These are phyloP conservation scores for Sesamia nonagrioides DNA, from an alignment of 1,140 invertebrate genomes.

Conservation along the genomic window DNA sequence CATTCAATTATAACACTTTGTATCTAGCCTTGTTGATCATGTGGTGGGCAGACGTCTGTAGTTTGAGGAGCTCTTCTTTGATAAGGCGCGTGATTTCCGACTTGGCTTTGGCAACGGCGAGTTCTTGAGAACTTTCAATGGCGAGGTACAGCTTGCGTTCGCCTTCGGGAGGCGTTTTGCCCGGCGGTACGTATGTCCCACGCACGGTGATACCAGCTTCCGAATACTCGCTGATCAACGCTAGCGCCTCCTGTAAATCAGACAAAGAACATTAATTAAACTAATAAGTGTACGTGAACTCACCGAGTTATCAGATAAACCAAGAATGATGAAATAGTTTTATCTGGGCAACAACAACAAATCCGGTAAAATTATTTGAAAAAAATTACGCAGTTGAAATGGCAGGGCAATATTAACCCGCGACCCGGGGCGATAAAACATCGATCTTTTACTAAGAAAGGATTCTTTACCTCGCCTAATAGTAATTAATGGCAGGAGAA, in stretches of 20 bases:
- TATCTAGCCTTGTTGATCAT: conserved; percentile 97
- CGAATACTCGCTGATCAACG: conserved; percentile 99
- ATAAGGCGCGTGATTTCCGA: conserved; percentile 99
- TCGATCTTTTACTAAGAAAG: not conserved
- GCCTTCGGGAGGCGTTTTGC: conserved; percentile 96
- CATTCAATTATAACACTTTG: conserved; percentile 94
- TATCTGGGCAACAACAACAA: conserved; percentile 9
- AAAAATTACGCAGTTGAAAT: conserved; percentile 6
- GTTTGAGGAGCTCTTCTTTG: conserved; percentile 98
- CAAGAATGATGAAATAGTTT: conserved; percentile 19
- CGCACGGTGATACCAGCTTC: conserved; percentile 99
- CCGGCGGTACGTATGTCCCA: conserved; percentile 97
- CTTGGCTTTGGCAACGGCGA: conserved; percentile 99
- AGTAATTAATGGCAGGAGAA: conserved; percentile 69
- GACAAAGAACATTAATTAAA: conserved; percentile 35
- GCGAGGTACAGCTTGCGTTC: conserved; percentile 99
- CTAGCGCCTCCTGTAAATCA: conserved; percentile 94
- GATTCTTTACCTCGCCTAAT: conserved; percentile 49
- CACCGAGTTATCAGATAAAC: conserved; percentile 4
- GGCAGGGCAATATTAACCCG: not conserved
- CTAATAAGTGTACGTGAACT: not conserved
- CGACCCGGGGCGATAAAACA: not conserved
- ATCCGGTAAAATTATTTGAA: conserved; percentile 16
- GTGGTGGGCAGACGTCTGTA: conserved; percentile 95
- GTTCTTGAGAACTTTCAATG: conserved; percentile 99